phyloP scores from a whole-genome alignment of 2,888 invertebrate genomes.

The Folsomia candida region DNA sequence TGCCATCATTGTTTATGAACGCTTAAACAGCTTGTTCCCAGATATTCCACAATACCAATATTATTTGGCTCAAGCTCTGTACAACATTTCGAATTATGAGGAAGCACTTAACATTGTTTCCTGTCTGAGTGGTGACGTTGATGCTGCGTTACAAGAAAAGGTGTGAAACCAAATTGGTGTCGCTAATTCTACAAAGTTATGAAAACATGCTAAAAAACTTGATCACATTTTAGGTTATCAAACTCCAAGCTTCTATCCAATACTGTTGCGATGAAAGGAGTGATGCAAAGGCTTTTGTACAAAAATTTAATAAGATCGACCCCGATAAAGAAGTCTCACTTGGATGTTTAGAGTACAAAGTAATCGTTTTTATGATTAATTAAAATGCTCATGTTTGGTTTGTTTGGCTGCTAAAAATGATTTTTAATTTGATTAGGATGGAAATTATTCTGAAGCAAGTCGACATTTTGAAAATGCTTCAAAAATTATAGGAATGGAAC shows the following conservation, averaged over 20 bases:
- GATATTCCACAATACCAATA: constrained; percentile 85
- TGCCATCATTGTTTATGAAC: constrained; percentile 93
- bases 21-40: constrained; percentile 78
- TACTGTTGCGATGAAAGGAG: constrained; percentile 92
- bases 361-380: constrained; percentile 39
- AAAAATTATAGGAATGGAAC: constrained; percentile 82
- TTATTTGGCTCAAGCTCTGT: constrained; percentile 90
- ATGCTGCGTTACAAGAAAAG: constrained; percentile 64
- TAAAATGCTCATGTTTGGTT: no score
- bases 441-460: constrained; percentile 82
- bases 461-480: constrained; percentile 83
- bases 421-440: constrained; percentile 57
- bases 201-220: neutral
- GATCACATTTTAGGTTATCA: constrained; percentile 62
- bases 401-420: constrained; percentile 41
- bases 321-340: constrained; percentile 91
- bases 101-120: constrained; percentile 87
- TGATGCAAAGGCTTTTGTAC: constrained; percentile 84
- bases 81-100: constrained; percentile 90
- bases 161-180: constrained; percentile 10
- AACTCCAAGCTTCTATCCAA: constrained; percentile 92
- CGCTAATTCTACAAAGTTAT: neutral
- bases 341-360: constrained; percentile 90
- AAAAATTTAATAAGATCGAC: constrained; percentile 82
- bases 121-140: constrained; percentile 64